Percentiles rank a stretch among this genome's conserved stretches.
Evolutionary conservation across 92 coral and sea anemone species (phyloP).

Genomic region (Paramuricea clavata): DNA sequence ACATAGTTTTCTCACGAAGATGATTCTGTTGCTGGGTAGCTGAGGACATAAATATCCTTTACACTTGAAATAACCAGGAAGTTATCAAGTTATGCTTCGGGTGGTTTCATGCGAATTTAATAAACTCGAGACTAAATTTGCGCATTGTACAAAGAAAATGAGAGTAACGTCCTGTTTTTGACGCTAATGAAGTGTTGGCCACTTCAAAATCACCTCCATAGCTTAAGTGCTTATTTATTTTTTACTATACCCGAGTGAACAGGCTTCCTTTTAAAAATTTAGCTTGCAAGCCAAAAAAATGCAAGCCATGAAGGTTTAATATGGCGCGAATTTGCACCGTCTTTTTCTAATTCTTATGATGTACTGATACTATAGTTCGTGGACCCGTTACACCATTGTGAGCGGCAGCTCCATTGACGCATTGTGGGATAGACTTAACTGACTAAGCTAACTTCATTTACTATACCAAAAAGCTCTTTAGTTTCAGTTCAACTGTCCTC

Average conservation of each 20-base stretch:
- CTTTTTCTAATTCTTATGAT: too few relatives aligned
- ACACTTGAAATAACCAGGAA: constrained; percentile 1
- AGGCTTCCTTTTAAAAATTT: neutral
- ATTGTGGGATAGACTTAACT: too few relatives aligned
- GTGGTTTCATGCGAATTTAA: neutral
- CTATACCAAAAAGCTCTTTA: too few relatives aligned
- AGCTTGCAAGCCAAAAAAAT: neutral
- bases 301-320: too few relatives aligned
- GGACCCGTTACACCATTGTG: too few relatives aligned
- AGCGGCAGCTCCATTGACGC: too few relatives aligned
- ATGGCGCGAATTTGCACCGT: neutral
- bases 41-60: neutral
- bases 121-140: neutral
- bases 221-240: neutral
- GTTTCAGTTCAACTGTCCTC: too few relatives aligned
- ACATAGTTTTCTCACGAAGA: neutral
- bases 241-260: neutral
- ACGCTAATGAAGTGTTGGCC: neutral
- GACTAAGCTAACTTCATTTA: too few relatives aligned
- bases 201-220: neutral
- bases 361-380: too few relatives aligned
- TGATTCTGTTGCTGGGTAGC: neutral
- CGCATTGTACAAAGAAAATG: neutral
- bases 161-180: constrained; percentile 5
- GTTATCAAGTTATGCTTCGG: neutral